These are phyloP conservation scores for Calidris pygmaea DNA, from an alignment of 2,113 vertebrate genomes.

Conservation along the genomic window DNA sequence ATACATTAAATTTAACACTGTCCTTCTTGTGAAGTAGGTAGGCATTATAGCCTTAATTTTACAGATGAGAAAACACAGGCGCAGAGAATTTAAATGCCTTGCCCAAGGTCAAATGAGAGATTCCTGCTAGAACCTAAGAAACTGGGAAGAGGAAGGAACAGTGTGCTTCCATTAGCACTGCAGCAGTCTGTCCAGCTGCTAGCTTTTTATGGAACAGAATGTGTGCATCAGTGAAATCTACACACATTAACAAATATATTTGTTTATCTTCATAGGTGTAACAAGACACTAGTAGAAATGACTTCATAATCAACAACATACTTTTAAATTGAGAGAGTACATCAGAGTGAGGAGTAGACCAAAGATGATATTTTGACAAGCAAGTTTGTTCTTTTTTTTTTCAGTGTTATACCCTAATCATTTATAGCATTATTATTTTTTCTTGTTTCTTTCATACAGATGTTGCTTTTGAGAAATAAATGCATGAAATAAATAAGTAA, in stretches of 20 bases:
- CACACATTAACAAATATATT: background rate
- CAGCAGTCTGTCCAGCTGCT: background rate
- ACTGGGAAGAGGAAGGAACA: background rate
- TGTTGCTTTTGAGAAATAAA: background rate
- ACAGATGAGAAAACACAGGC: conserved; percentile 47
- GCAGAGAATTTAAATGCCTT: conserved; percentile 43
- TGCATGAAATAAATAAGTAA: background rate
- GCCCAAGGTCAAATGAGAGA: conserved; percentile 54
- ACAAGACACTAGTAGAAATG: background rate
- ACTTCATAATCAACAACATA: background rate
- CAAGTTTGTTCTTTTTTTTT: background rate
- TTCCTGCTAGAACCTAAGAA: conserved; percentile 3
- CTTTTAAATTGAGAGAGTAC: background rate
- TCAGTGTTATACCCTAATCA: background rate
- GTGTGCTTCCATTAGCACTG: background rate
- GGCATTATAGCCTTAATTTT: conserved; percentile 57
- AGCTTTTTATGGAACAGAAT: background rate
- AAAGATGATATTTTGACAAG: background rate
- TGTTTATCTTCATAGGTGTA: background rate
- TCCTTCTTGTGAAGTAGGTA: conserved; percentile 37
- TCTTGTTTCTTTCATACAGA: background rate
- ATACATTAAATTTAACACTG: conserved; percentile 46
- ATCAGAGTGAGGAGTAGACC: background rate
- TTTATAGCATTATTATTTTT: background rate
- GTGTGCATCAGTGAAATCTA: background rate